Conservation (phyloP, 2,113 vertebrate genomes). For the Anhinga anhinga region DNA sequence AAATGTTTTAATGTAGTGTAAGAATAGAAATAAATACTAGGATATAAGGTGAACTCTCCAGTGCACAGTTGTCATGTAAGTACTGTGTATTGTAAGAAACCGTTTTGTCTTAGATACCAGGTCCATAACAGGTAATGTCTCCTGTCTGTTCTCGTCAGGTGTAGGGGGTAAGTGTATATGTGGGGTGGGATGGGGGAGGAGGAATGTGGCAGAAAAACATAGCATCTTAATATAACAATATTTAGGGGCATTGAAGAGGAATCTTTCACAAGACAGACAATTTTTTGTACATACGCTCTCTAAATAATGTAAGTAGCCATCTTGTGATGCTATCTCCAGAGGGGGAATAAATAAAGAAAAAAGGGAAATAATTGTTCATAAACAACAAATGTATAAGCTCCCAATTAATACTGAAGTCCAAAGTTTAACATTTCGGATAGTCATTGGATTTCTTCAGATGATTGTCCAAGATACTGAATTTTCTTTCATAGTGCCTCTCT, state of each 20-base stretch:
- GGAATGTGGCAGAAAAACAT: not conserved
- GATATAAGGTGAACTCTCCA: not conserved
- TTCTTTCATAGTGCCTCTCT: not conserved
- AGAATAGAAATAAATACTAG: not conserved
- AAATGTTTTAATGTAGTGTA: not conserved
- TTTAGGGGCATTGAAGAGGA: not conserved
- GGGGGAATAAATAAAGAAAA: not conserved
- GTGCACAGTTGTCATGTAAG: not conserved
- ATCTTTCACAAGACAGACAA: not conserved
- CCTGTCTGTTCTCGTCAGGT: not conserved
- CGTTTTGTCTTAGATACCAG: not conserved
- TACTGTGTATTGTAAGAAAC: not conserved
- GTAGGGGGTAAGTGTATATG: not conserved
- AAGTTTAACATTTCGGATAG: not conserved
- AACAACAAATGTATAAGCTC: not conserved
- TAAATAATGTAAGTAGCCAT: not conserved
- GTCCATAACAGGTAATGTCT: not conserved
- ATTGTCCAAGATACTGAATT: not conserved
- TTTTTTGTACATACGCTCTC: not conserved
- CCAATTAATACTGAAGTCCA: not conserved
- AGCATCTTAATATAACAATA: not conserved
- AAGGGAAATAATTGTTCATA: not conserved
- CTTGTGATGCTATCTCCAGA: not conserved
- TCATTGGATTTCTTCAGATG: not conserved
- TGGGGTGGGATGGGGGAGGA: too few relatives aligned